phyloP scores from a whole-genome alignment of 2,797 vertebrate species.

The Lepilemur ruficaudatus region DNA sequence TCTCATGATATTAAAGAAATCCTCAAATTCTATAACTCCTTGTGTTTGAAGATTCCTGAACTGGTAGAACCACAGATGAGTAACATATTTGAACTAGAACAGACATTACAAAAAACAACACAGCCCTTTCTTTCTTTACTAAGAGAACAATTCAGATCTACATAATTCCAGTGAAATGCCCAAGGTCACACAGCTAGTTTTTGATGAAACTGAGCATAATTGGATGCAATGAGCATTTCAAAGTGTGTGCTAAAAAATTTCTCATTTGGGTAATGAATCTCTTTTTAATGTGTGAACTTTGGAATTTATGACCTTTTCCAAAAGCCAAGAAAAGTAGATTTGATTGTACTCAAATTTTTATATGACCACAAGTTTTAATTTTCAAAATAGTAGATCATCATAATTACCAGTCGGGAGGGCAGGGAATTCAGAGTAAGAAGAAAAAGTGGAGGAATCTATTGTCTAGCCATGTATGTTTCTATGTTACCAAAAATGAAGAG shows the following conservation, averaged over 20 bases:
- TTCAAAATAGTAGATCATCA: not conserved
- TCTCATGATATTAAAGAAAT: not conserved
- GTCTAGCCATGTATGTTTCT: not conserved
- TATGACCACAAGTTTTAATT: not conserved
- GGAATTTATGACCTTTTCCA: not conserved
- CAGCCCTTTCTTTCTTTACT: not conserved
- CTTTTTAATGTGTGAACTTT: not conserved
- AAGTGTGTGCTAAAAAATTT: not conserved
- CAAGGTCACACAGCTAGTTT: not conserved
- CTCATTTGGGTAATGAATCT: not conserved
- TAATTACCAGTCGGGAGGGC: not conserved
- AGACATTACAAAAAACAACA: not conserved
- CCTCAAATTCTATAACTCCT: not conserved
- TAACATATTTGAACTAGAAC: not conserved
- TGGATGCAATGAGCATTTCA: not conserved
- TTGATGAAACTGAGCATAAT: not conserved
- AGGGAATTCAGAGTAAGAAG: not conserved
- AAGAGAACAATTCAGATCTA: not conserved
- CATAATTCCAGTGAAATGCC: not conserved
- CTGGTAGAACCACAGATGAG: not conserved
- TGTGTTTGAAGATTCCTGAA: not conserved
- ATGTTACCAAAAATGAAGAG: not conserved
- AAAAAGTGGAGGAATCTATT: not conserved
- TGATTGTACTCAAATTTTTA: not conserved
- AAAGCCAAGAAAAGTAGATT: not conserved